Percentiles rank a stretch among this genome's conserved stretches.
These are phyloP conservation scores for Thinocorus orbignyianus DNA, from an alignment of 2,113 vertebrate genomes.

Conservation along the genomic window DNA sequence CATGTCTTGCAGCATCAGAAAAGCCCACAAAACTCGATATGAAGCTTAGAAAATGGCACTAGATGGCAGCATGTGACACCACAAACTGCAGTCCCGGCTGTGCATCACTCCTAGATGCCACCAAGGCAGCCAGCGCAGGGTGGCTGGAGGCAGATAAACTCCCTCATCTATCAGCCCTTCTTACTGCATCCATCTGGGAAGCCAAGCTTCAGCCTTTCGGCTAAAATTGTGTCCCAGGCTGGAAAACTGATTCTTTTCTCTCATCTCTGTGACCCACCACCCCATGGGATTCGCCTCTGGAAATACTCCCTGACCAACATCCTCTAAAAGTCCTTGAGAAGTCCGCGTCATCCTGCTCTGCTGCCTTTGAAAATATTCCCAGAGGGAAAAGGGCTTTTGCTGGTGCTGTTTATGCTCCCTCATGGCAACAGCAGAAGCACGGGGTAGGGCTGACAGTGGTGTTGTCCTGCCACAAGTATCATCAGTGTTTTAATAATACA, in stretches of 20 bases:
- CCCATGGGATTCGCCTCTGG: background rate
- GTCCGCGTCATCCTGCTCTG: accelerated
- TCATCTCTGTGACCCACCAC: background rate
- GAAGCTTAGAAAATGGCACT: constrained; percentile 28
- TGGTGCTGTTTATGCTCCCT: background rate
- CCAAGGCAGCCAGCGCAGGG: background rate
- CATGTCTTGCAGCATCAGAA: background rate
- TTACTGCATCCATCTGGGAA: accelerated
- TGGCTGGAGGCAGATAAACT: background rate
- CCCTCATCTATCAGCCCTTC: accelerated
- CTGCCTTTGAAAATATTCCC: background rate
- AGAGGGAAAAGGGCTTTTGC: background rate
- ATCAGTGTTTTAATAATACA: background rate
- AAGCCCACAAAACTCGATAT: background rate
- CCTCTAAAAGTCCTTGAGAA: background rate
- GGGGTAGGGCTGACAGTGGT: accelerated
- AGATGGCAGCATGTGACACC: constrained; percentile 76
- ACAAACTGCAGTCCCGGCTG: background rate
- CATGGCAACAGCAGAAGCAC: background rate
- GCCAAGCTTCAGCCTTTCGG: background rate
- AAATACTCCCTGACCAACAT: background rate
- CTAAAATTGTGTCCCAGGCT: background rate
- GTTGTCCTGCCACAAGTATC: background rate
- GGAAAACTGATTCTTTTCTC: background rate
- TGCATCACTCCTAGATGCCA: background rate